phyloP scores from a whole-genome alignment of 2,113 vertebrate genomes.

The Amphiprion ocellaris region DNA sequence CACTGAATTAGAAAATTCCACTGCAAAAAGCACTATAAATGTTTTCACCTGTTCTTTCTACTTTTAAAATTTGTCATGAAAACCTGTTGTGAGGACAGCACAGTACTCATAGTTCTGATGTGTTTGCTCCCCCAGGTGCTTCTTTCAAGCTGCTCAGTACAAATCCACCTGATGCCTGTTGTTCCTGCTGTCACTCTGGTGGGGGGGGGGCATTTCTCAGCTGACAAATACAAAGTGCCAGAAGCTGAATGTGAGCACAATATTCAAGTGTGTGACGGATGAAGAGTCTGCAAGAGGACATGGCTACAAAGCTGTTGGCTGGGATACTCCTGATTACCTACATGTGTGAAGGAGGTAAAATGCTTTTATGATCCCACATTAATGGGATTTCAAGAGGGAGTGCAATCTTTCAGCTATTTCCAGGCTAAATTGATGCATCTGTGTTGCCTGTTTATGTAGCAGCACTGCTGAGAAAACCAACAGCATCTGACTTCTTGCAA shows the following conservation, averaged over 20 bases:
- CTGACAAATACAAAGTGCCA: slow-evolving; percentile 63
- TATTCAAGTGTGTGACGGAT: slow-evolving; percentile 31
- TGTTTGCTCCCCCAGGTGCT: neutral
- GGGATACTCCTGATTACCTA: slow-evolving; percentile 66
- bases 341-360: slow-evolving; percentile 79
- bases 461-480: slow-evolving; percentile 78
- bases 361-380: slow-evolving; percentile 4
- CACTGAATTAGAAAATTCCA: neutral
- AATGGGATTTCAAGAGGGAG: neutral
- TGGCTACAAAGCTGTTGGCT: slow-evolving; percentile 68
- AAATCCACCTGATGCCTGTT: slow-evolving; percentile 12
- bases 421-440: neutral
- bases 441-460: slow-evolving; percentile 20
- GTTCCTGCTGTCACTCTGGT: slow-evolving; percentile 16
- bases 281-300: slow-evolving; percentile 58
- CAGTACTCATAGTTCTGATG: neutral
- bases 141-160: neutral
- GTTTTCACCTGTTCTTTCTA: neutral
- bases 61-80: neutral
- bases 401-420: neutral
- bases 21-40: neutral
- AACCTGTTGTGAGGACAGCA: neutral
- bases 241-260: slow-evolving; percentile 22
- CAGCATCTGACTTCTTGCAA: slow-evolving; percentile 73
- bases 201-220: slow-evolving; percentile 68